Evolutionary conservation across 2,888 invertebrate species (phyloP), one percentile per base, ranked within the genome.

Genomic region (Drosophila falleni): DNA sequence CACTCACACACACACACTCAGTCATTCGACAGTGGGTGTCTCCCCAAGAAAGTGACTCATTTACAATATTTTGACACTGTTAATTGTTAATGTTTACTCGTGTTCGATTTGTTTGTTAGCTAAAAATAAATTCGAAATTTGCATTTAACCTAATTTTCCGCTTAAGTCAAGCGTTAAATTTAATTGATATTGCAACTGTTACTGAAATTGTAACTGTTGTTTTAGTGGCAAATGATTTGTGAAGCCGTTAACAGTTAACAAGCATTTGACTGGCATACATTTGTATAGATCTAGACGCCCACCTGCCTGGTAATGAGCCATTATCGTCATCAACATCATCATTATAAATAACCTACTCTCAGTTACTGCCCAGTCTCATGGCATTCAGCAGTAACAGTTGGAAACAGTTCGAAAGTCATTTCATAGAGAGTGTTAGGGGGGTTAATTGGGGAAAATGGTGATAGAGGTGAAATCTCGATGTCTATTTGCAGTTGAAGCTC

Each of bases 261-360:
- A 58, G 23, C 46, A 46, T 23, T 54, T 33, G 44, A 11, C 35
- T 62, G 47, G 29, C 54, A 59, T 15, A 51, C 41, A 60, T 71
- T 59, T 31, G 19, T 9, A 23, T 39, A 35, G 35, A 46, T n/a
- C 29, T 50, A 26, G 29, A 33, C 58, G 50, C 78, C 67, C 78
- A 77, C 62, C 67, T 58, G 33, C 16, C 46, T 31, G 23, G 26
- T 70, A 78, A 78, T 83, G 68, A 71, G 71, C 78, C 59, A 70
- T 68, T 65, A 74, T 62, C 70, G 70, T 71, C 49, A 70, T 65
- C 60, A 63, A 61, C 29, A 68, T 64, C 49, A 35, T 29, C 15
- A 23, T 37, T 29, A 60, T 33, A 19, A n/a, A 50, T 50, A 35
- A 41, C 51, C 56, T 56, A 53, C 51, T 23, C 42, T 61, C 51